A percentile compares a stretch with the other conserved stretches of the same genome.
phyloP scores from a whole-genome alignment of 2,888 invertebrate species.

The Marasmarcha lunaedactyla region DNA sequence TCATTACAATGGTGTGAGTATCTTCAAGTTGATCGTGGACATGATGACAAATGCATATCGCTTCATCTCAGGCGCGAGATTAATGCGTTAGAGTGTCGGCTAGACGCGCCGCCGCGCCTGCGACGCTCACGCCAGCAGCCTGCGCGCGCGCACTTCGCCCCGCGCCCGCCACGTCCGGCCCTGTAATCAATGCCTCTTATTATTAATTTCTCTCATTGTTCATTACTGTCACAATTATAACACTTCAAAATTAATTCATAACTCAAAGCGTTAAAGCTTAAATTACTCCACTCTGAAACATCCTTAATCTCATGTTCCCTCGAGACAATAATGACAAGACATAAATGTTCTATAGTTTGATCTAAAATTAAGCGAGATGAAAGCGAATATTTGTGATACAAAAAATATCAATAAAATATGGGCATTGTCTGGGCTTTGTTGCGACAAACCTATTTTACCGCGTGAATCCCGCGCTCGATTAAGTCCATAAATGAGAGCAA shows the following conservation, averaged over 20 bases:
- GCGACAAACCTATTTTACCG: slow-evolving; percentile 49
- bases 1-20: slow-evolving; percentile 54
- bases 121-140: slow-evolving; percentile 24
- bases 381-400: slow-evolving; percentile 62
- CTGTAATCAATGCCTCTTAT: slow-evolving; percentile 58
- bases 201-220: slow-evolving; percentile 56
- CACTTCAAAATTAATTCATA: slow-evolving; percentile 20
- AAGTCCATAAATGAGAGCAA: slow-evolving; percentile 68
- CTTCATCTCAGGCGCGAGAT: slow-evolving; percentile 61
- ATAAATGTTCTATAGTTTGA: slow-evolving; percentile 64
- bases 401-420: slow-evolving; percentile 59
- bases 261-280: slow-evolving; percentile 22
- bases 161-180: slow-evolving; percentile 8
- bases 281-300: slow-evolving; percentile 14
- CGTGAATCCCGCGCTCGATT: slow-evolving; percentile 53
- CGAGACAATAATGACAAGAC: slow-evolving; percentile 62
- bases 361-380: slow-evolving; percentile 67
- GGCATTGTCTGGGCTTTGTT: slow-evolving; percentile 64
- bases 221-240: slow-evolving; percentile 30
- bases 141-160: slow-evolving; percentile 42
- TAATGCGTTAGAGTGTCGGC: slow-evolving; percentile 47
- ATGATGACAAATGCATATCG: slow-evolving; percentile 66
- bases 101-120: background rate
- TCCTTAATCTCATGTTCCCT: slow-evolving; percentile 20
- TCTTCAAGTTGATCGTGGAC: slow-evolving; percentile 58